Evolutionary conservation across 2,888 invertebrate genomes (phyloP), one percentile per base, ranked within the genome.

Genomic region (Euproctis similis): DNA sequence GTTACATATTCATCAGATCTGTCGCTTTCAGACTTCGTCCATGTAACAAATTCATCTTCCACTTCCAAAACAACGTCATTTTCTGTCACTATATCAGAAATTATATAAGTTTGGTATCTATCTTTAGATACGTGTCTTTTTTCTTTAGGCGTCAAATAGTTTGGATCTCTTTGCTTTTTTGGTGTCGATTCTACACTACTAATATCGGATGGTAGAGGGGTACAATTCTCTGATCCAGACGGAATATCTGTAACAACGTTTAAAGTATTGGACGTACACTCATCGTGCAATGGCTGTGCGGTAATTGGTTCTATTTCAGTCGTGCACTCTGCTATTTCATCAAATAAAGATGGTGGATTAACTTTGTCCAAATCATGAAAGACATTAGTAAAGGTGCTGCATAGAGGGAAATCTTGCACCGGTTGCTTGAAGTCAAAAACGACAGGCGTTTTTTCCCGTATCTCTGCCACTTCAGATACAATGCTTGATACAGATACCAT

Each of bases 401-500:
- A 75, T 1, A 73, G 53, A 2, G 86, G 77, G 48, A 82, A 87
- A 55, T 81, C 87, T 32, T 72, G 78, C 4, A 80, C 53, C 0
- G 88, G 88, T 46, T 87, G 87, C 33, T 87, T 80, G 16, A 88
- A 71, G 47, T 89, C 88, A 48, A 89, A 88, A 2, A 89, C 66
- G 1, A 87, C 69, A 1, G 87, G 70, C 0, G 62, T 64, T 18
- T 71, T 74, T 1, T 74, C 77, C 33, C 74, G 78, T 0, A 76
- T 46, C 32, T 92, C 93, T 0, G 88, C 91, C 2, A 91, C 87
- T 71, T 94, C 94, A 0, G 92, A 94, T 12, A 90, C 90, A 33
- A 94, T 90, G 59, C 94, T 95, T 0, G 92, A 91, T 0, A 95
- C 92, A 30, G 94, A 95, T 8, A 92, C 80, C 90, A 94, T 92